Base-by-base conservation (phyloP, 2,113 vertebrate genomes). In the Osmerus eperlanus region DNA sequence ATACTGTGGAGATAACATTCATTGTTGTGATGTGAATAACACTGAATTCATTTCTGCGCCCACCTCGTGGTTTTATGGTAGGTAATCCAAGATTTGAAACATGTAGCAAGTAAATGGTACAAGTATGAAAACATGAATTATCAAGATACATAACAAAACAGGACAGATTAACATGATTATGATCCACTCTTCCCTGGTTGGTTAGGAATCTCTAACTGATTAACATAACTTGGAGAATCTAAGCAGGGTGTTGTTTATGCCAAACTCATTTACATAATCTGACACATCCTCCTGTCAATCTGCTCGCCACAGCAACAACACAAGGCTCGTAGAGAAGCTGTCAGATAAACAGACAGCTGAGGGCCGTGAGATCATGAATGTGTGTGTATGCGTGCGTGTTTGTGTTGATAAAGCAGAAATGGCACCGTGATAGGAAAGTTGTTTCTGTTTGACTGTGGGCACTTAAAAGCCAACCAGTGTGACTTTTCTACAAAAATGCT, bases 261-360 rank as follows among this genome's bases (percentile, higher is more conserved):
- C 71, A 66, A 77, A 62, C 79, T 78, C 55, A 77, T 86, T 67
- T 67, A 72, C 36, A 59, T 78, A 18, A 47, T 47, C 68, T 74
- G 70, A 63, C 4, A 16, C 74, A 82, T 72, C 79, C 68, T 80
- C 65, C 81, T 85, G 84, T 84, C 81, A 76, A 79, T 60, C 66
- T 82, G 82, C 16, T 81, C 79, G 85, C 84, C 85, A 81, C 78
- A 80, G 75, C 77, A 83, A 85, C 78, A 71, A 77, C 72, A 87
- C 85, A 88, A 84, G 78, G 79, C 85, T 88, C 79, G 82, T 86
- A 78, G 78, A 83, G 83, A 90, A 88, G 77, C 86, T 89, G 86
- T 88, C 79, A 88, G 84, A 88, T 80, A 83, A 72, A 59, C 77
- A 84, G 84, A 83, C 84, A 85, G 77, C 89, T 76, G 72, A 89